A percentile compares a stretch with the other conserved stretches of the same genome.
phyloP scores from a whole-genome alignment of 1,140 invertebrate genomes.

The Steinernema khuongi region DNA sequence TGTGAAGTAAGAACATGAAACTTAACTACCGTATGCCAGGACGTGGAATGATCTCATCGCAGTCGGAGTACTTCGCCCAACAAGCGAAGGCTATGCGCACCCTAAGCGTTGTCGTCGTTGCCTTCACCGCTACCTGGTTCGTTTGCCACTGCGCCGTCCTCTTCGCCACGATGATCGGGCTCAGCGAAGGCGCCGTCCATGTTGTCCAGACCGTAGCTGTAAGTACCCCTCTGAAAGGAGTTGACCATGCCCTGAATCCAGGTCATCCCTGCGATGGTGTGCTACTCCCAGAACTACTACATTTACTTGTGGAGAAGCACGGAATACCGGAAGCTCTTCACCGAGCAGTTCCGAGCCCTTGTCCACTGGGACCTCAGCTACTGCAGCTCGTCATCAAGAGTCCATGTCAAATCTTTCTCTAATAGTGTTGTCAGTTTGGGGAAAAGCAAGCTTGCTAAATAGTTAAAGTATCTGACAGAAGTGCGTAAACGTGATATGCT shows the following conservation, averaged over 20 bases:
- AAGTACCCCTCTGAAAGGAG: not conserved
- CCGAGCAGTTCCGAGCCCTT: not conserved
- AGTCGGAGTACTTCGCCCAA: not conserved
- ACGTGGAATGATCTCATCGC: not conserved
- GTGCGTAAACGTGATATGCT: too few relatives aligned
- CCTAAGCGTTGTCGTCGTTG: not conserved
- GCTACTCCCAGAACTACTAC: conserved; percentile 14
- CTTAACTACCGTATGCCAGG: not conserved
- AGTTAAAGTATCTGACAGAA: too few relatives aligned
- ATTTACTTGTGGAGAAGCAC: conserved; percentile 1
- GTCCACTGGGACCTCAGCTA: not conserved
- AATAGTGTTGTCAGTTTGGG: too few relatives aligned
- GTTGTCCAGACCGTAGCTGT: not conserved
- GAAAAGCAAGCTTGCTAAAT: too few relatives aligned
- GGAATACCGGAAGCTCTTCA: not conserved
- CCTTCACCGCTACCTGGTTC: not conserved
- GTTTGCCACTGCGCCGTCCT: not conserved
- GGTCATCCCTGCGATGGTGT: not conserved
- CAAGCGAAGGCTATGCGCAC: not conserved
- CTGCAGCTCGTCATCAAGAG: not conserved
- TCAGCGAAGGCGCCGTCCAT: not conserved
- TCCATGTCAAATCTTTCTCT: too few relatives aligned
- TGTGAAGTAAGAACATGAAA: too few relatives aligned
- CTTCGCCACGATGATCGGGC: not conserved
- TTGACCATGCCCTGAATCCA: not conserved